phyloP scores from a whole-genome alignment of 1,140 invertebrate genomes.

The Brachionus calyciflorus region DNA sequence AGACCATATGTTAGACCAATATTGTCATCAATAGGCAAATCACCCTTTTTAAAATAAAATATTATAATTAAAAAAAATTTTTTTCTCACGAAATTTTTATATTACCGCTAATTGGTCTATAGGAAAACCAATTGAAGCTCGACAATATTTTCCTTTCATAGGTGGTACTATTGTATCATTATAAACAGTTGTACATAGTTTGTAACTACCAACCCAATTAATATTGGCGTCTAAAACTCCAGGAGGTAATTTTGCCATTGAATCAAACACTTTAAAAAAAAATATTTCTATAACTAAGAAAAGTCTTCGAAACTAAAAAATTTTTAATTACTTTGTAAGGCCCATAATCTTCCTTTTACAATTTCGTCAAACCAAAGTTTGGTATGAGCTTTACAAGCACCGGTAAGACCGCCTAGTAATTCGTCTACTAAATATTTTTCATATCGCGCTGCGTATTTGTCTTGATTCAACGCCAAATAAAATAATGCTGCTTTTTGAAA shows the following conservation, averaged over 20 bases:
- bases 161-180: constrained; percentile 1
- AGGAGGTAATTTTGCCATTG: constrained; percentile 31
- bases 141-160: constrained; percentile 43
- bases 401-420: constrained; percentile 12
- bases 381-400: neutral
- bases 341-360: constrained; percentile 31
- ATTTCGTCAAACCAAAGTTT: constrained; percentile 40
- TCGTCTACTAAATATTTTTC: constrained; percentile 6
- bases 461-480: constrained; percentile 9
- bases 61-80: neutral
- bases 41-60: neutral
- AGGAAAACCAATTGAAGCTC: constrained; percentile 37
- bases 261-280: constrained; percentile 44
- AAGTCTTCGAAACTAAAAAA: neutral
- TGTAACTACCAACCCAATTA: constrained; percentile 45
- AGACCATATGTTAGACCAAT: constrained; percentile 42
- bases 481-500: neutral
- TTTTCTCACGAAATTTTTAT: neutral
- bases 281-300: too few species aligned
- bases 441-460: neutral
- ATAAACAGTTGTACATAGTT: constrained; percentile 24
- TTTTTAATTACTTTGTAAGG: constrained; percentile 40
- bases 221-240: constrained; percentile 28
- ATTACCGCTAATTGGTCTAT: neutral
- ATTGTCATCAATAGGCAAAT: constrained; percentile 20